Evolutionary conservation across 1,140 invertebrate species (phyloP).

Genomic region (Eumeta japonica): DNA sequence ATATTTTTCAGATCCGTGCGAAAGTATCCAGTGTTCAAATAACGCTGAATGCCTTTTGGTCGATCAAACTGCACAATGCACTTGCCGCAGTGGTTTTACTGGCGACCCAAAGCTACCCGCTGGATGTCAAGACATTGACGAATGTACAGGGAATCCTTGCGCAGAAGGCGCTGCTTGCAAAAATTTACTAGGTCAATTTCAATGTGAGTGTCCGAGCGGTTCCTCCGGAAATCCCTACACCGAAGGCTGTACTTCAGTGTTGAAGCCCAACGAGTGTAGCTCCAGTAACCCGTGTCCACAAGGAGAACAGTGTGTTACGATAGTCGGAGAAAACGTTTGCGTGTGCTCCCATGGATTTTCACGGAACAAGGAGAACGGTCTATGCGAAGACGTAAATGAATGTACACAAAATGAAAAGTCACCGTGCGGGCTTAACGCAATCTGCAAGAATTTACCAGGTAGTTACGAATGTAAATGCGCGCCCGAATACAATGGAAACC

Average conservation of each 20-base stretch:
- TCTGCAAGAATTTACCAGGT: conserved; percentile 91
- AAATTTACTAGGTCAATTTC: conserved; percentile 82
- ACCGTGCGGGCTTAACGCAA: conserved; percentile 81
- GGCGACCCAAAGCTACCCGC: conserved; percentile 65
- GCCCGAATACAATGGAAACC: conserved; percentile 83
- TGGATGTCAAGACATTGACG: conserved; percentile 85
- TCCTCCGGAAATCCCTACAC: conserved; percentile 69
- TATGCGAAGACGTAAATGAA: conserved; percentile 87
- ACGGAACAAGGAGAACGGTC: conserved; percentile 67
- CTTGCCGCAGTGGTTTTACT: conserved; percentile 76
- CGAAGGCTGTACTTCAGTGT: conserved; percentile 68
- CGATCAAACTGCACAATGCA: conserved; percentile 78
- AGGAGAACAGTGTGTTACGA: conserved; percentile 81
- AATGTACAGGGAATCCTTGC: conserved; percentile 80
- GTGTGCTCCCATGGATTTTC: conserved; percentile 83
- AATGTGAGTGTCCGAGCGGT: conserved; percentile 83
- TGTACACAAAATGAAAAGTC: conserved; percentile 74
- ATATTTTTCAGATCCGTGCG: conserved; percentile 76
- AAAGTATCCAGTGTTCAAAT: conserved; percentile 78
- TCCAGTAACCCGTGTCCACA: conserved; percentile 72
- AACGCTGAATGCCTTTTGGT: conserved; percentile 88
- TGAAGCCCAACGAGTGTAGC: conserved; percentile 66
- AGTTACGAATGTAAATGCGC: conserved; percentile 92
- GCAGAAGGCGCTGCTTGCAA: conserved; percentile 80
- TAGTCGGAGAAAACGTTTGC: conserved; percentile 78